These are phyloP conservation scores for Periophthalmus magnuspinnatus DNA, from an alignment of 2,797 vertebrate genomes.

Conservation along the genomic window DNA sequence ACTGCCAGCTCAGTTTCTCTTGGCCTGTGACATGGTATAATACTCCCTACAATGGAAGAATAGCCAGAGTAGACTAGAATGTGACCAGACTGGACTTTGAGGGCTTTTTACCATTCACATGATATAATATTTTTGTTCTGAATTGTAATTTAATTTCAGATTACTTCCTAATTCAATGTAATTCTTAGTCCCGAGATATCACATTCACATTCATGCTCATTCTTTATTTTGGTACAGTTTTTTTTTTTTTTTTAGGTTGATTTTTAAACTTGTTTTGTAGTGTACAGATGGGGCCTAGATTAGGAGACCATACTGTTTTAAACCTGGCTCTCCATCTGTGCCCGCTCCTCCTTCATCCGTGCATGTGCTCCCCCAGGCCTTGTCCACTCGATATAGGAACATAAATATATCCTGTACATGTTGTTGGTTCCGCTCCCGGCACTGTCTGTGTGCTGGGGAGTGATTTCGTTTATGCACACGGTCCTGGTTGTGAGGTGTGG, in stretches of 20 bases:
- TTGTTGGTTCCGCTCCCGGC: conserved; percentile 35
- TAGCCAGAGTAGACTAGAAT: too few species aligned
- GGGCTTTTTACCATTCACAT: too few species aligned
- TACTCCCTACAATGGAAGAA: too few species aligned
- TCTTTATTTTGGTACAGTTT: neutral
- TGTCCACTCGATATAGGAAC: conserved; percentile 34
- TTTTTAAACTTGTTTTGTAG: neutral
- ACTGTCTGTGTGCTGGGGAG: conserved; percentile 10
- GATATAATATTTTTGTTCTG: neutral
- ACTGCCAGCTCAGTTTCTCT: too few species aligned
- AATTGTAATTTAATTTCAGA: neutral
- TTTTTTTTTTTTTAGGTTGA: neutral
- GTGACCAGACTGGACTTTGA: too few species aligned
- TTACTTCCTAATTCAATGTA: too few species aligned
- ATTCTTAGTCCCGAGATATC: neutral
- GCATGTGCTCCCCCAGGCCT: conserved; percentile 44
- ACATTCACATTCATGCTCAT: neutral
- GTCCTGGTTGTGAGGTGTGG: conserved; percentile 1
- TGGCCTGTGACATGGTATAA: too few species aligned
- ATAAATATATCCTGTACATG: conserved; percentile 46
- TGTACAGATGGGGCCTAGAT: neutral
- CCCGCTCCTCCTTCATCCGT: conserved; percentile 37
- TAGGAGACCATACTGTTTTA: conserved; percentile 26
- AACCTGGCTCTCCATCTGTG: conserved; percentile 32
- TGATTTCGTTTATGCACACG: conserved; percentile 25